Conservation (phyloP, 2,888 invertebrate species). For the Lydus trimaculatus region DNA sequence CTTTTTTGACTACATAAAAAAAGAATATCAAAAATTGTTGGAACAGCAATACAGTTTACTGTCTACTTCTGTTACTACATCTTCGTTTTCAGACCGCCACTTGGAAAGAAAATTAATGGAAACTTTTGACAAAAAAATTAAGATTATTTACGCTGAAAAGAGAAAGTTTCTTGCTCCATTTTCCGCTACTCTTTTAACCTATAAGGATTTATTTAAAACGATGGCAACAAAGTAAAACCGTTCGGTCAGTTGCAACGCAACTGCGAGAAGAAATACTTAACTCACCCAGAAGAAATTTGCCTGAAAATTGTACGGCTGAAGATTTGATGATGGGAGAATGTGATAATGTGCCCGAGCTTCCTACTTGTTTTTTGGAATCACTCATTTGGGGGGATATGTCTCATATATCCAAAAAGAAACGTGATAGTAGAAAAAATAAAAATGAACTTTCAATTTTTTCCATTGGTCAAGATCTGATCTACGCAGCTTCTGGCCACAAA, state of each 20-base stretch:
- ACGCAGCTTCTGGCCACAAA: no score
- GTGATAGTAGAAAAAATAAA: conserved; percentile 29
- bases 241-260: conserved; percentile 42
- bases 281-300: conserved; percentile 39
- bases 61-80: conserved; percentile 38
- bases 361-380: conserved; percentile 33
- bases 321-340: conserved; percentile 40
- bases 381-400: conserved; percentile 38
- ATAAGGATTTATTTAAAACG: conserved; percentile 42
- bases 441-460: conserved; percentile 24
- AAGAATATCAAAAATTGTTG: conserved; percentile 39
- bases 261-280: conserved; percentile 41
- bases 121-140: conserved; percentile 42
- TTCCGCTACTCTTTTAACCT: conserved; percentile 36
- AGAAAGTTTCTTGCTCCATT: conserved; percentile 42
- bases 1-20: conserved; percentile 41
- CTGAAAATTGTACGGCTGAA: conserved; percentile 38
- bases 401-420: conserved; percentile 32
- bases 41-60: conserved; percentile 37
- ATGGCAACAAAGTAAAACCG: conserved; percentile 40
- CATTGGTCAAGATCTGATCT: no score
- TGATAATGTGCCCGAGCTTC: conserved; percentile 39
- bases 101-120: conserved; percentile 21
- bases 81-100: conserved; percentile 39
- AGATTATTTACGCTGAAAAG: conserved; percentile 39